Evolutionary conservation across 1,140 invertebrate species (phyloP), one percentile per base, ranked within the genome.

Genomic region (Leptoteleia sp.): DNA sequence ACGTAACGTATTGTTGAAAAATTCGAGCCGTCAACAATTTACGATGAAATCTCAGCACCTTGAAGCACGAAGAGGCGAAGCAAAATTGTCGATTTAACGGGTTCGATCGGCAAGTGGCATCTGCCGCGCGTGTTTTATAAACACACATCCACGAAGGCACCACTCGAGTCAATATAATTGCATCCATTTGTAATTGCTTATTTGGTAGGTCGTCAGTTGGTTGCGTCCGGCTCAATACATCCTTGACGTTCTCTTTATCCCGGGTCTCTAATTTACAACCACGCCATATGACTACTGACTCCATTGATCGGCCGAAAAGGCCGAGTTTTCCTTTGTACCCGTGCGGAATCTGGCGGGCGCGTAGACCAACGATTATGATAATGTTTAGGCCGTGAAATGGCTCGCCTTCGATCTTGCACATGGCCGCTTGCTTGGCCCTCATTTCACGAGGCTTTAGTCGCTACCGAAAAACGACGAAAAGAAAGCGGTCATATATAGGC

Each of bases 331-430:
- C 62, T 67, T 76, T 67, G 62, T 68, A 40, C 37, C 13, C 17
- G 1, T 1, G n/a, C 13, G 47, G 68, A 82, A 83, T 82, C 77
- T 71, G 71, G 57, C 42, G 57, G 38, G 65, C 38, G 50, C 45
- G 70, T 55, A 79, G 75, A 70, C 72, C 67, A 65, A 65, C 81
- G 83, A 83, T 85, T 84, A 84, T 84, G 76, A 83, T 84, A 84
- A 85, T 84, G 75, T 71, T 68, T 50, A n/a, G 61, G 67, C 65
- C 76, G 71, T 73, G 64, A 73, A 73, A 79, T 59, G 25, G 68
- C 47, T 72, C 52, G 59, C 59, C 47, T 52, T 48, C 29, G 25
- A 17, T 50, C 55, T 15, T 54, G 61, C 77, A 80, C 76, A 76
- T 76, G 77, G 71, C 25, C 29, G 29, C 19, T 59, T 76, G 48